Percentiles rank a stretch among this genome's conserved stretches.
Conservation (phyloP, 2,888 invertebrate genomes). For the Gerris lacustris region DNA sequence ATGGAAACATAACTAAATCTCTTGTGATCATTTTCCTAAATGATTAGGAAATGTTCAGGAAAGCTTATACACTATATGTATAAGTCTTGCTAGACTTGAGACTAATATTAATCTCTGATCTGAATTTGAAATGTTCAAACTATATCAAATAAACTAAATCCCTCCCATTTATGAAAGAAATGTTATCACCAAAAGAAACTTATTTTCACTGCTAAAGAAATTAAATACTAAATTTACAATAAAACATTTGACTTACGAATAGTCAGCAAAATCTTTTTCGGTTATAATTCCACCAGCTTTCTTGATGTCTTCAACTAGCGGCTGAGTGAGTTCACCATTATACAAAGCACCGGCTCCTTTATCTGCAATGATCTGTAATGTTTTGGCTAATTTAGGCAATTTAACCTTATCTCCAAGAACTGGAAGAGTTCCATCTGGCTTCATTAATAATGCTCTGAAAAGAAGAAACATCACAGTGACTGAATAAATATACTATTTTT, state of each 20-base stretch:
- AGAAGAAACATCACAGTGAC: slow-evolving; percentile 11
- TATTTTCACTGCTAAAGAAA: too few relatives aligned
- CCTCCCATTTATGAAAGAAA: too few relatives aligned
- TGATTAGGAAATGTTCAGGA: too few relatives aligned
- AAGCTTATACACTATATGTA: too few relatives aligned
- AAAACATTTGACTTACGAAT: slow-evolving; percentile 46
- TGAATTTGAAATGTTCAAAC: too few relatives aligned
- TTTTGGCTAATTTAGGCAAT: slow-evolving; percentile 53
- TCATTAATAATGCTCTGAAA: slow-evolving; percentile 23
- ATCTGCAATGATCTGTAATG: slow-evolving; percentile 52
- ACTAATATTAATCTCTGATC: too few relatives aligned
- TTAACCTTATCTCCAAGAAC: slow-evolving; percentile 52
- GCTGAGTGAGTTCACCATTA: slow-evolving; percentile 53
- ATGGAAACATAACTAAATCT: too few relatives aligned
- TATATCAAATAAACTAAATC: too few relatives aligned
- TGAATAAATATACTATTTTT: too few relatives aligned
- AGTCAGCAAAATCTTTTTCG: slow-evolving; percentile 51
- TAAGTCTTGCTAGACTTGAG: too few relatives aligned
- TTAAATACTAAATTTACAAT: slow-evolving; percentile 6
- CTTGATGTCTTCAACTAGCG: slow-evolving; percentile 55
- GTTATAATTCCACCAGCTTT: slow-evolving; percentile 63
- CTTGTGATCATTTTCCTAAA: too few relatives aligned
- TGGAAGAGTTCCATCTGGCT: slow-evolving; percentile 39
- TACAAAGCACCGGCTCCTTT: slow-evolving; percentile 63
- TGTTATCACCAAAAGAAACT: too few relatives aligned